These are phyloP conservation scores for Protula sp. DNA, from an alignment of 2,888 invertebrate genomes.

Conservation along the genomic window DNA sequence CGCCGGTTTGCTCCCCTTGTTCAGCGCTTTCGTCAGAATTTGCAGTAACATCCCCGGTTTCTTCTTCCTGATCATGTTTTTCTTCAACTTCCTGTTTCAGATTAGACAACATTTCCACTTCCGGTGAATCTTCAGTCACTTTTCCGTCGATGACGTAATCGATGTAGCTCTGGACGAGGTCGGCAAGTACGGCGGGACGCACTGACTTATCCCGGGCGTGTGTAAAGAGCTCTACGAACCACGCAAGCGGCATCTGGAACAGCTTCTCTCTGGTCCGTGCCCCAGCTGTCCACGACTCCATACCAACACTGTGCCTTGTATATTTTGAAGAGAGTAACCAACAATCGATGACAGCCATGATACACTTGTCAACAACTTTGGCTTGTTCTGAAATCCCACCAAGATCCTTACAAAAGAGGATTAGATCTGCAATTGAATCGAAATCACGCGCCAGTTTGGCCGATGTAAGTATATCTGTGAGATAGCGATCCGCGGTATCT, in stretches of 20 bases:
- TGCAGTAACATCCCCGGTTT: not conserved
- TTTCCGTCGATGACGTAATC: not conserved
- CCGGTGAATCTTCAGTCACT: not conserved
- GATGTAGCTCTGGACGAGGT: constrained; percentile 17
- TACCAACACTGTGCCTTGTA: not conserved
- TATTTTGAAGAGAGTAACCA: constrained; percentile 29
- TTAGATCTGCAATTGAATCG: constrained; percentile 12
- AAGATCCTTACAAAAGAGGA: constrained; percentile 34
- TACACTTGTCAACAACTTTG: constrained; percentile 33
- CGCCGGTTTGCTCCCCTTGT: not conserved
- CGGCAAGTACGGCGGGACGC: constrained; percentile 28
- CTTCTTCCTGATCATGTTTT: not conserved
- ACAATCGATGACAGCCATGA: constrained; percentile 42
- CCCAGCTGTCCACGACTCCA: not conserved
- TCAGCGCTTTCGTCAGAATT: not conserved
- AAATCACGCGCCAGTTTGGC: constrained; percentile 28
- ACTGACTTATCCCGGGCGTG: constrained; percentile 36
- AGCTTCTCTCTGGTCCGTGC: constrained; percentile 22
- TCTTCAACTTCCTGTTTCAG: not conserved
- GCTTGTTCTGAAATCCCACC: constrained; percentile 38
- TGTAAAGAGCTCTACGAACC: constrained; percentile 35
- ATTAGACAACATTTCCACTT: not conserved
- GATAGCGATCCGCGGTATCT: constrained; percentile 39
- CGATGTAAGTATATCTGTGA: constrained; percentile 40
- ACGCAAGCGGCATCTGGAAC: constrained; percentile 32